Base-by-base conservation (phyloP, 1,140 invertebrate species). In the Drosophila murphyi region DNA sequence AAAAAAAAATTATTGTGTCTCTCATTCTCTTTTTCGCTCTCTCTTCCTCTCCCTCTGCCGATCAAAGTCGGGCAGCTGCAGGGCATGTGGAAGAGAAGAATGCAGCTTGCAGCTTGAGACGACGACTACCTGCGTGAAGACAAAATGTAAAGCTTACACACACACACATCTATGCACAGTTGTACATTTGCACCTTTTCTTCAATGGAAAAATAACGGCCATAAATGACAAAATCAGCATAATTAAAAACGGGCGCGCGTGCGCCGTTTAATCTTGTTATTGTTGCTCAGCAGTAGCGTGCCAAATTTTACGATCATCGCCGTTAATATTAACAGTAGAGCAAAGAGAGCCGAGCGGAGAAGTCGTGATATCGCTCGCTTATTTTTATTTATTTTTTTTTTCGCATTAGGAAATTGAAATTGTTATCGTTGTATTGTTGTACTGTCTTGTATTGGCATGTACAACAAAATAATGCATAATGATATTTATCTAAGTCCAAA, bases 201-300 rank as follows among this genome's bases (percentile, higher is more conserved):
- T 83, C 43, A 72, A 79, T 72, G 76, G 68, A 76, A 70, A 72
- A 43, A 39, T 12, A 20, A n/a, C 6, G 2, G 51, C 64, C 47
- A 78, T 81, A 82, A 82, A 77, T 50, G 10, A 43, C 41, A 63
- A 70, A 50, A 70, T 67, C 67, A 20, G 20, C 12, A 39, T 63
- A 52, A 75, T 71, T 71, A 71, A 41, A 59, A 41, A 3, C 71
- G 35, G 80, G 62, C 80, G 80, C 72, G 59, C 51, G 75, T 68
- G 43, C 54, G 39, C 41, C 29, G 37, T 51, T 31, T 65, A 56
- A 56, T 48, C 57, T 64, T 64, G 72, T 48, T 71, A 67, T 60
- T 60, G 35, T 48, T 60, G 39, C 32, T 32, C 31, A 12, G 12
- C 34, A 50, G 7, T 20, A 52, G 54, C 12, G 48, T 71, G 51